Base-by-base conservation (phyloP, 2,113 vertebrate species). In the Alethe diademata region DNA sequence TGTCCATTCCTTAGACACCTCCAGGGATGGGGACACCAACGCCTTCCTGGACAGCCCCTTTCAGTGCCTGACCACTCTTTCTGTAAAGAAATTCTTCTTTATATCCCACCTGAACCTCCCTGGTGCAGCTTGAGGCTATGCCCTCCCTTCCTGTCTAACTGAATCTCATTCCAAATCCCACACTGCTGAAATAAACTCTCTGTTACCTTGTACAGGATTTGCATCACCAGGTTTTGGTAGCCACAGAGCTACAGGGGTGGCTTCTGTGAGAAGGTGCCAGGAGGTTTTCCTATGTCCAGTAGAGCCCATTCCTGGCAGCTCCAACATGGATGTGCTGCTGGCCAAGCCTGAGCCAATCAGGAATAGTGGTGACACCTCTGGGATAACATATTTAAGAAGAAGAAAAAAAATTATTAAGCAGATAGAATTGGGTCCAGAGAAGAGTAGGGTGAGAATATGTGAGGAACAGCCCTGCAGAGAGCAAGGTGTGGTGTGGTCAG, bases 71-170 rank as follows among this genome's bases (percentile, higher is more conserved):
- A 54, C 22, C 5, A 31, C 31, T 20, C 35, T 3, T 48, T 23
- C 71, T 16, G 19, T 42, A 40, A 69, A 31, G 9, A 48, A 82
- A 61, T 42, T 67, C 10, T 14, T 56, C 33, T n/a, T 75, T 40
- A 42, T 42, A 40, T 56, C 3, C 12, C 50, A 54, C 31, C 40
- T 33, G 31, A 53, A 53, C 9, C 29, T 48, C 35, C 8, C 22
- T 0, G 0, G 14, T 16, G 8, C 40, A 76, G 35, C 40, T 36
- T 36, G 54, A 75, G 25, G 29, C 40, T 62, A 28, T 0, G 0
- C 11, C 13, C 8, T 62, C 56, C 48, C 31, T 69, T 75, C 25
- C 26, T 48, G 14, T 48, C 56, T 69, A 48, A 74, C 11, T 56
- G 35, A 83, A 62, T 36, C 12, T 50, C 56, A 43, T 64, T 50